Evolutionary conservation across 2,888 invertebrate species (phyloP), one percentile per base, ranked within the genome.

Genomic region (Clanis bilineata): DNA sequence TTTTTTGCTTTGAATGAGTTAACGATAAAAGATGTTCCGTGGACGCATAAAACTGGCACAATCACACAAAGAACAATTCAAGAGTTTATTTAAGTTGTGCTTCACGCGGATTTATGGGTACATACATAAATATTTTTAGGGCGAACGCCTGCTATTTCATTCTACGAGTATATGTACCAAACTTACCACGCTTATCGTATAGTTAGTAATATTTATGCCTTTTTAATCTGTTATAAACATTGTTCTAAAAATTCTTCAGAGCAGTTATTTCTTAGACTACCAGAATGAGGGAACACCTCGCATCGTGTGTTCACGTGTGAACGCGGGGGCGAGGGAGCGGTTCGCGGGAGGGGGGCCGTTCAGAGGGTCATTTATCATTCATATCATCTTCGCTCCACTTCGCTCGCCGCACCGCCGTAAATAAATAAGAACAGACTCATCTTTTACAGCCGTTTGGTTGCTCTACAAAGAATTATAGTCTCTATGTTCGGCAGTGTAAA

Each of bases 381-480:
- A 92, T 92, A 92, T 92, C 92, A 92, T 92, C 92, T 92, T 91
- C 91, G 92, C 92, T 92, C 92, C 90, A 92, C 91, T 92, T 91
- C 92, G 91, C 90, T 91, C 92, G 90, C 90, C 91, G 90, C 91
- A 88, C 87, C 90, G 87, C 85, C 88, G 90, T 92, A 92, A 92
- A 92, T 92, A 92, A 92, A 92, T 91, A 92, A 91, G 91, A 90
- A 92, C 91, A 91, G 90, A 88, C 87, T 89, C 91, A 91, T 92
- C 91, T 91, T 91, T 90, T 90, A 90, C 90, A 89, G 88, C 84
- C 87, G 83, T 76, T 79, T 74, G 71, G 66, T 66, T 61, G 61
- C 58, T 55, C 64, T 64, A 57, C 76, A 76, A 62, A 63, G 73
- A 61, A 86, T 76, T 75, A 70, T 62, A 70, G 58, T 38, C 61